Evolutionary conservation across 2,113 vertebrate genomes (phyloP).

Genomic region (Sarotherodon lohbergeri): DNA sequence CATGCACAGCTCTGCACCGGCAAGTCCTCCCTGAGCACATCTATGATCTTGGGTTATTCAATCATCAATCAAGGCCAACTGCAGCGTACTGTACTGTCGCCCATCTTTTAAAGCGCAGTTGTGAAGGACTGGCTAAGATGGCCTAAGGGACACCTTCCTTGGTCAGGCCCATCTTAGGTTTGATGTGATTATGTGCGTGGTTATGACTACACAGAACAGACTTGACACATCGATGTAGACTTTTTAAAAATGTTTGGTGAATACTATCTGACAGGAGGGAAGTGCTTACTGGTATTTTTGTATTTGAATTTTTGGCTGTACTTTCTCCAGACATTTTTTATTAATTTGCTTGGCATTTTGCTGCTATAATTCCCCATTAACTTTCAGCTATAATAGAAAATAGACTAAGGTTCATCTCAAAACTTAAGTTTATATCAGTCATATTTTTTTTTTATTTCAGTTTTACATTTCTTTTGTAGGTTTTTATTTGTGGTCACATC

Average conservation of each 20-base stretch:
- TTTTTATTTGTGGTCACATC: background rate
- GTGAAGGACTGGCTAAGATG: slow-evolving; percentile 70
- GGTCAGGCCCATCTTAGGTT: slow-evolving; percentile 58
- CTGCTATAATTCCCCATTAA: background rate
- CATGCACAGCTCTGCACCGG: slow-evolving; percentile 61
- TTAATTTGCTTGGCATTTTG: background rate
- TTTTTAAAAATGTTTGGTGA: slow-evolving; percentile 52
- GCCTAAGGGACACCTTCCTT: slow-evolving; percentile 67
- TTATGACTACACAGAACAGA: slow-evolving; percentile 56
- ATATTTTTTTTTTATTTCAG: background rate
- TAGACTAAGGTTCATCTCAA: background rate
- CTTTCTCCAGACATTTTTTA: background rate
- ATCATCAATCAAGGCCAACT: slow-evolving; percentile 70
- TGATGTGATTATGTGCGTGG: slow-evolving; percentile 62
- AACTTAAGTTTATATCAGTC: background rate
- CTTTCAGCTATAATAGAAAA: background rate
- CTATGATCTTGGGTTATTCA: slow-evolving; percentile 69
- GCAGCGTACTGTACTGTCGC: slow-evolving; percentile 62
- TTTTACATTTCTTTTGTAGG: background rate
- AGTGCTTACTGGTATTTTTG: background rate
- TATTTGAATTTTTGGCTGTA: background rate
- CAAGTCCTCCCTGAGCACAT: slow-evolving; percentile 60
- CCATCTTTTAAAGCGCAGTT: slow-evolving; percentile 70
- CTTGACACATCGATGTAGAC: slow-evolving; percentile 45
- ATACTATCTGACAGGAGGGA: slow-evolving; percentile 34